Evolutionary conservation across 2,888 invertebrate species (phyloP).

Genomic region (Drosophila lutescens): DNA sequence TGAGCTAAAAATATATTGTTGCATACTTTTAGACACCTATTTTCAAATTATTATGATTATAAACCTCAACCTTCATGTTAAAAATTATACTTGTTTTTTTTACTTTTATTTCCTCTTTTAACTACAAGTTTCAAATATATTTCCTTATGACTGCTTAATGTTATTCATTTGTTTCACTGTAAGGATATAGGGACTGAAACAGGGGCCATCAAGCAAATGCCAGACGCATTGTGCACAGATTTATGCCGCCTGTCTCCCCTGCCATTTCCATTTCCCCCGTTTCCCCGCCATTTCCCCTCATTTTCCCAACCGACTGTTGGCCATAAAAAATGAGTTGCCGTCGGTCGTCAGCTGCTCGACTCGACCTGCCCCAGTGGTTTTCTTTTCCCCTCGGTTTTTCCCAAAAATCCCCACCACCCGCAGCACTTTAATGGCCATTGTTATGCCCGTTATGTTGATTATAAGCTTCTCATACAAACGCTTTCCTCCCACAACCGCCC

Average conservation of each 20-base stretch:
- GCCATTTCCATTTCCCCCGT: no score
- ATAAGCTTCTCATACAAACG: constrained; percentile 43
- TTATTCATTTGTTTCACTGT: neutral
- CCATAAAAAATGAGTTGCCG: constrained; percentile 57
- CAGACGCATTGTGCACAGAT: constrained; percentile 62
- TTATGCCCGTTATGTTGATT: constrained; percentile 62
- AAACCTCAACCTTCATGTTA: neutral
- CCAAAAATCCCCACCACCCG: neutral
- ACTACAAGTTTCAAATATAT: neutral
- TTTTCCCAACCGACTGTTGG: constrained; percentile 1
- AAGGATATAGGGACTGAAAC: neutral
- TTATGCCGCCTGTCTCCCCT: constrained; percentile 47
- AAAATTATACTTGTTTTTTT: no score
- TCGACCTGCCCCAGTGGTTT: constrained; percentile 8
- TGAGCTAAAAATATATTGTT: no score
- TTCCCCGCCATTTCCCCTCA: neutral
- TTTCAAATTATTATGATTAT: no score
- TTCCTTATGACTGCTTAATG: neutral
- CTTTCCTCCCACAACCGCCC: neutral
- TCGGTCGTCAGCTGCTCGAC: constrained; percentile 31
- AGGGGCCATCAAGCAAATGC: constrained; percentile 54
- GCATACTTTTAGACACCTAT: no score
- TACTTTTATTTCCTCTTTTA: neutral
- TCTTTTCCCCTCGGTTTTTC: neutral
- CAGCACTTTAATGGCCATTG: constrained; percentile 58